Percentiles rank a stretch among this genome's conserved stretches.
Conservation (phyloP, 2,113 vertebrate genomes). For the Microcebus jonahi region DNA sequence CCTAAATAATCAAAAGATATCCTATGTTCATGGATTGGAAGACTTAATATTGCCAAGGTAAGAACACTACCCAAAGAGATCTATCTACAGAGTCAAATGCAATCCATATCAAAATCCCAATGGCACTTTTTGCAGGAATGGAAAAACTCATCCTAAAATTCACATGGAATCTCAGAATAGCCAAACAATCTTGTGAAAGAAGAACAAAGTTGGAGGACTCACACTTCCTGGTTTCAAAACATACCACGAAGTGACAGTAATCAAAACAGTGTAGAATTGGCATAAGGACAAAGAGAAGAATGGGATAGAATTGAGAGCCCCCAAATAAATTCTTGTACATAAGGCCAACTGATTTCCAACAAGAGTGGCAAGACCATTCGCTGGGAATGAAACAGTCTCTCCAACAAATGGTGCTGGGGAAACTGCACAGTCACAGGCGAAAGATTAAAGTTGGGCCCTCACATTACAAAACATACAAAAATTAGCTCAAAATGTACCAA, state of each 20-base stretch:
- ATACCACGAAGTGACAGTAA: rapidly evolving
- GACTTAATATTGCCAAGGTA: not conserved
- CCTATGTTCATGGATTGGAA: too few species aligned
- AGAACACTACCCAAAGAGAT: rapidly evolving
- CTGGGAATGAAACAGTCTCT: too few species aligned
- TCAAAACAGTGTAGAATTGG: not conserved
- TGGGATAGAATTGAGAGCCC: not conserved
- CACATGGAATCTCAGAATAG: not conserved
- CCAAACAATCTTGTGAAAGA: not conserved
- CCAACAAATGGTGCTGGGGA: not conserved
- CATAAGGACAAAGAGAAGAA: rapidly evolving
- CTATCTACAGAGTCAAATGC: not conserved
- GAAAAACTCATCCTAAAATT: not conserved
- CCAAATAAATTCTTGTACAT: rapidly evolving
- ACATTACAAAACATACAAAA: not conserved
- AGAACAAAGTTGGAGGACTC: not conserved
- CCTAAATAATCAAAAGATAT: rapidly evolving
- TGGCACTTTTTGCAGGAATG: not conserved
- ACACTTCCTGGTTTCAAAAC: not conserved
- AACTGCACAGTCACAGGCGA: not conserved
- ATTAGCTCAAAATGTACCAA: not conserved
- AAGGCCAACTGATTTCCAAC: rapidly evolving
- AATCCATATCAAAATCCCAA: not conserved
- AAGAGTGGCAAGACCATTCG: not conserved
- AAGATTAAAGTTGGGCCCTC: not conserved